Conservation (phyloP, 2,113 vertebrate species). For the Bucco capensis region DNA sequence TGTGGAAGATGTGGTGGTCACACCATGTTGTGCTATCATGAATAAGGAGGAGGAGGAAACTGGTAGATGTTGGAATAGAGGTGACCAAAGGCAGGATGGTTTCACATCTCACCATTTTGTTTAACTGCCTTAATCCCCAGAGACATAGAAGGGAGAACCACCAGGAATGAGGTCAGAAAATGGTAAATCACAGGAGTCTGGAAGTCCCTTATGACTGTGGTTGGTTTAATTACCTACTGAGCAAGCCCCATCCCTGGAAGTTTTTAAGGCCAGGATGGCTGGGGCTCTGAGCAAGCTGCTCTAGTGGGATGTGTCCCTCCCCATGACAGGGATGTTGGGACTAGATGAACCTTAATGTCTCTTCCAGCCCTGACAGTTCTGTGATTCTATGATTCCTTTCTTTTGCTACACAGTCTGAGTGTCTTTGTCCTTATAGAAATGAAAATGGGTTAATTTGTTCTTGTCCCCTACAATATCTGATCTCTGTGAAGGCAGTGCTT, state of each 20-base stretch:
- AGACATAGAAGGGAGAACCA: neutral
- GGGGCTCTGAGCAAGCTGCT: no score
- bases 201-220: neutral
- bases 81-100: neutral
- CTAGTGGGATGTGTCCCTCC: no score
- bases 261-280: no score
- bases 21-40: neutral
- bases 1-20: neutral
- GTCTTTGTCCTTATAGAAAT: neutral
- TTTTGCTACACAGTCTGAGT: neutral
- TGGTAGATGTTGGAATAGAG: neutral
- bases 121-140: neutral
- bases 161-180: neutral
- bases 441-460: conserved; percentile 49
- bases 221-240: neutral
- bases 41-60: neutral
- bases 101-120: neutral
- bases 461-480: neutral
- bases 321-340: no score
- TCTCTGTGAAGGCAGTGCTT: neutral
- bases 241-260: neutral
- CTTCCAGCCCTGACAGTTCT: no score
- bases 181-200: neutral
- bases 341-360: no score
- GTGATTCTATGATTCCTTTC: no score